phyloP scores from a whole-genome alignment of 2,888 invertebrate genomes.

The Ormyrus thymus region DNA sequence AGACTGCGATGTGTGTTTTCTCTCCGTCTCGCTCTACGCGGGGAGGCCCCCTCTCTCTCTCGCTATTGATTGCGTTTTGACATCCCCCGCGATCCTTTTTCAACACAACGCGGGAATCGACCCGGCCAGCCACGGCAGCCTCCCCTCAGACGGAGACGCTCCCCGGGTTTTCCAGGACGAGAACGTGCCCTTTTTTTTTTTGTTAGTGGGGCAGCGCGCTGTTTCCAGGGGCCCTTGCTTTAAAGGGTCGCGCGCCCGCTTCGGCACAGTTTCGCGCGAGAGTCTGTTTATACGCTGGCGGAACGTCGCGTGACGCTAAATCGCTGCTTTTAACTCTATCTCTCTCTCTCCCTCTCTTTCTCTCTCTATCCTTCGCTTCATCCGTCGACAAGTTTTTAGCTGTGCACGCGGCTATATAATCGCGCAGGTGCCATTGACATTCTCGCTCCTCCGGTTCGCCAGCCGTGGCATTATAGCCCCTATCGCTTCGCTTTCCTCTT shows the following conservation, averaged over 20 bases:
- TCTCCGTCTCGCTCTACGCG: slow-evolving; percentile 43
- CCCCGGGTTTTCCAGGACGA: too few relatives aligned
- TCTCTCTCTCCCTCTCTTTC: background rate
- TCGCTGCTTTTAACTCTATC: background rate
- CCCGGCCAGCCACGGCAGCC: background rate
- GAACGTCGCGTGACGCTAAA: too few relatives aligned
- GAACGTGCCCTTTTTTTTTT: background rate
- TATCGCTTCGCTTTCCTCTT: too few relatives aligned
- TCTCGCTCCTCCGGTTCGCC: background rate
- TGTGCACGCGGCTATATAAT: background rate
- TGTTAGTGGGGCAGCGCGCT: slow-evolving; percentile 29
- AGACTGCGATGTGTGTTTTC: slow-evolving; percentile 37
- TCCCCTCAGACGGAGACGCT: too few relatives aligned
- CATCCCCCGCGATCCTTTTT: background rate
- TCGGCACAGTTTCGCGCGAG: too few relatives aligned
- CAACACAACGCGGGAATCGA: background rate
- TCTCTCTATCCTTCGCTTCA: background rate
- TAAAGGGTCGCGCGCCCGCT: too few relatives aligned
- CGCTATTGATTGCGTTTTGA: background rate
- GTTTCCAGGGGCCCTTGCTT: slow-evolving; percentile 28
- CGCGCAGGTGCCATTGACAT: slow-evolving; percentile 45
- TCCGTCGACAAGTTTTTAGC: background rate
- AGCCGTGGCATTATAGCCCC: too few relatives aligned
- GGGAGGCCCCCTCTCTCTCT: background rate
- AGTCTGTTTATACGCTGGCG: too few relatives aligned